These are phyloP conservation scores for Spodoptera litura DNA, from an alignment of 1,140 invertebrate species.

Conservation along the genomic window DNA sequence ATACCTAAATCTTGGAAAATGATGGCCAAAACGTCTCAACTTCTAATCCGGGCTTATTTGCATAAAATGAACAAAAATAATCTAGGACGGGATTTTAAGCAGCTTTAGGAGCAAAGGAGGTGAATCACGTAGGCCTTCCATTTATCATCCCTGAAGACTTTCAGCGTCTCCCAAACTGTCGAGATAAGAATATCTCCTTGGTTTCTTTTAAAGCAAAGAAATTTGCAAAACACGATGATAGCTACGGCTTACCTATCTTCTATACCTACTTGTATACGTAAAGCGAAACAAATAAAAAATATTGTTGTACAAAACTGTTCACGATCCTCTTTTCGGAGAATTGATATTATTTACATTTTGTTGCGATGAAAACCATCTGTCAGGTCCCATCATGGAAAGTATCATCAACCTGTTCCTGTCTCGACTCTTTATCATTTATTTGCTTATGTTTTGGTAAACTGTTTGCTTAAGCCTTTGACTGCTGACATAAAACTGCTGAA, in stretches of 20 bases:
- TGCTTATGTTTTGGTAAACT: too few relatives aligned
- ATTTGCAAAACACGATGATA: slow-evolving; percentile 9
- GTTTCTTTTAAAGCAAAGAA: slow-evolving; percentile 48
- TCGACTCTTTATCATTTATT: too few relatives aligned
- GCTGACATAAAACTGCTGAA: too few relatives aligned
- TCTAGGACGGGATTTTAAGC: slow-evolving; percentile 12
- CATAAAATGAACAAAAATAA: slow-evolving; percentile 11
- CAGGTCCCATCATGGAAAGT: too few relatives aligned
- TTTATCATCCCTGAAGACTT: slow-evolving; percentile 66
- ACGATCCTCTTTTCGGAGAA: too few relatives aligned
- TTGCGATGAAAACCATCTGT: too few relatives aligned
- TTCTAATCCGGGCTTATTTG: neutral
- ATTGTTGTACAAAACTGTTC: too few relatives aligned
- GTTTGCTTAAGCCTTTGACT: too few relatives aligned
- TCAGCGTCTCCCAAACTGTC: slow-evolving; percentile 59
- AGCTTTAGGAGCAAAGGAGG: slow-evolving; percentile 56
- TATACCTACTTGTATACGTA: neutral
- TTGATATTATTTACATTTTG: too few relatives aligned
- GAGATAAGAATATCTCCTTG: slow-evolving; percentile 56
- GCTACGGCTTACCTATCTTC: neutral
- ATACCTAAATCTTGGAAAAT: too few relatives aligned
- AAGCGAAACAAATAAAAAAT: neutral
- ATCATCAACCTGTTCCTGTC: too few relatives aligned
- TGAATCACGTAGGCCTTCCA: slow-evolving; percentile 64
- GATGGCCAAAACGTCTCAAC: too few relatives aligned